Evolutionary conservation across 2,888 invertebrate species (phyloP), one percentile per base, ranked within the genome.

Genomic region (Tinea pellionella): DNA sequence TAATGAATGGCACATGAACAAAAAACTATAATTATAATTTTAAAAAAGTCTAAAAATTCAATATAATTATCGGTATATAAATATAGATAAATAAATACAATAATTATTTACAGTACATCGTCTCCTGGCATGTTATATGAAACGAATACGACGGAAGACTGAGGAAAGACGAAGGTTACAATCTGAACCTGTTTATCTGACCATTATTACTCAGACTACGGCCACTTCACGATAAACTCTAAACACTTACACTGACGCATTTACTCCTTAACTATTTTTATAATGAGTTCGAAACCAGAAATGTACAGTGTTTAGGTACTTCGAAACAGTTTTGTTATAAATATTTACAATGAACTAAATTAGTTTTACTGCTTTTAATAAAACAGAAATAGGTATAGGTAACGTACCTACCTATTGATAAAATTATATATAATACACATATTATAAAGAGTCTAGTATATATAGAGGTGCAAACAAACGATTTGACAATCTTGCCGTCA

Each of bases 1-100:
- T 70, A 75, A 78, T 78, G 77, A 75, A 78, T 78, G 77, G 77
- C 62, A 66, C 67, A 61, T 24, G 3, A n/a, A 55, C 12, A 16
- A n/a, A 53, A 55, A 15, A 51, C 16, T 51, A 51, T 2, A 4
- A 51, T 16, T 24, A 24, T 24, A 3, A 24, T 3, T 2, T 24
- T 2, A 24, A 24, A 24, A 42, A 4, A 4, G 2, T 4, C 42
- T 42, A 13, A 13, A 42, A 42, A 42, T 42, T 13, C 2, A 42
- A 42, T 42, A 42, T 42, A 18, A 47, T 47, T 15, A 18, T 47
- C 2, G 15, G 37, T 37, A 9, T 37, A 12, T 37, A 37, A 6
- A 37, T 6, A 37, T 37, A 37, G 30, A 30, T 9, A 7, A 30
- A 30, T 30, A 30, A 7, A 30, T 30, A 7, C 9, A 30, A 9